Percentiles rank a stretch among this genome's conserved stretches.
Conservation (phyloP, 2,888 invertebrate genomes). For the Lordiphosa andalusiaca region DNA sequence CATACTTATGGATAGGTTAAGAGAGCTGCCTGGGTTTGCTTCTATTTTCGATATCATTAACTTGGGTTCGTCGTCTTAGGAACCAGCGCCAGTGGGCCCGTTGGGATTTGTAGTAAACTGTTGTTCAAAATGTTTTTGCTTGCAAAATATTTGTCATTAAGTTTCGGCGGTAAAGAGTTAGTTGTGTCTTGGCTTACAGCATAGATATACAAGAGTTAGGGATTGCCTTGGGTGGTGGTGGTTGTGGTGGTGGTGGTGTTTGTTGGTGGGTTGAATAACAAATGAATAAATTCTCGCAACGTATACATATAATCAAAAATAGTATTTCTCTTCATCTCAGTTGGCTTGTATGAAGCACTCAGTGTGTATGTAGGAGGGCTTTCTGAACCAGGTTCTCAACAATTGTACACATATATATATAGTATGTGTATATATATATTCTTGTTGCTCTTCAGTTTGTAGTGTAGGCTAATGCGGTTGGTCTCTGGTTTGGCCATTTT, state of each 20-base stretch:
- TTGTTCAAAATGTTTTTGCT: slow-evolving; percentile 28
- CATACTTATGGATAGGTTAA: slow-evolving; percentile 39
- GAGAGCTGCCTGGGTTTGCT: slow-evolving; percentile 7
- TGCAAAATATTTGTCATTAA: slow-evolving; percentile 29
- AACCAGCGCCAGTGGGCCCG: slow-evolving; percentile 55
- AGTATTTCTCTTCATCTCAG: slow-evolving; percentile 26
- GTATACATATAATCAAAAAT: slow-evolving; percentile 54
- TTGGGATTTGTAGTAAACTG: slow-evolving; percentile 21
- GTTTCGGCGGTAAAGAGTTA: slow-evolving; percentile 44
- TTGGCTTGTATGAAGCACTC: slow-evolving; percentile 53
- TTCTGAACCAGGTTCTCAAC: slow-evolving; percentile 47
- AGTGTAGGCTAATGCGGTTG: slow-evolving; percentile 52
- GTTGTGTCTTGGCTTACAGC: slow-evolving; percentile 25
- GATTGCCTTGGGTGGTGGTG: slow-evolving; percentile 14
- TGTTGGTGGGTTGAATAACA: slow-evolving; percentile 21
- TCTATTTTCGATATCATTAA: too few relatives aligned
- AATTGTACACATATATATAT: slow-evolving; percentile 31
- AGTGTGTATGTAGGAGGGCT: slow-evolving; percentile 58
- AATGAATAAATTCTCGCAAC: slow-evolving; percentile 27
- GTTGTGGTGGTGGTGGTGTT: not conserved
- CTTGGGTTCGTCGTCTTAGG: slow-evolving; percentile 34
- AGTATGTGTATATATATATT: slow-evolving; percentile 24
- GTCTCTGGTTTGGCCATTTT: slow-evolving; percentile 59
- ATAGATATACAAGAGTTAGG: slow-evolving; percentile 20
- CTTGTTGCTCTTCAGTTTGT: slow-evolving; percentile 14